A percentile compares a stretch with the other conserved stretches of the same genome.
These are phyloP conservation scores for Agrochola macilenta DNA, from an alignment of 2,888 invertebrate genomes.

Conservation along the genomic window DNA sequence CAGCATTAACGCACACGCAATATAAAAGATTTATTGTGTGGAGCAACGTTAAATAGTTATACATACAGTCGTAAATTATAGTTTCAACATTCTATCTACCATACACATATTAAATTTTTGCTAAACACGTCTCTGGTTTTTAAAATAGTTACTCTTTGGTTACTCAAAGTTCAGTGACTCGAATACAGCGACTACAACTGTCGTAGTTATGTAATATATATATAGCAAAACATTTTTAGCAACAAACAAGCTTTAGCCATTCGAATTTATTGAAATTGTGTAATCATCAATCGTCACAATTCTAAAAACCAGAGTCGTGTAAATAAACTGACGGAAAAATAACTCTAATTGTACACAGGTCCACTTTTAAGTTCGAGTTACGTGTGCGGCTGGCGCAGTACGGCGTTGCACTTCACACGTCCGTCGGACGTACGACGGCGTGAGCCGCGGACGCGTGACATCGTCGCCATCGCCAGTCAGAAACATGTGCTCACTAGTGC, in stretches of 20 bases:
- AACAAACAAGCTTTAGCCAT: neutral
- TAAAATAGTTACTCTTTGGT: neutral
- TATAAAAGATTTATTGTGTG: neutral
- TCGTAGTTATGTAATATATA: neutral
- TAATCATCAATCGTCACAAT: neutral
- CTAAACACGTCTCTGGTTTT: neutral
- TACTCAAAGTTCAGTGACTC: neutral
- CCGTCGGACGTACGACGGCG: constrained; percentile 96
- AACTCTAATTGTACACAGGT: constrained; percentile 74
- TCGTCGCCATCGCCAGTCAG: constrained; percentile 97
- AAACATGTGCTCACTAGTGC: constrained; percentile 96
- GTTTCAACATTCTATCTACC: constrained; percentile 6
- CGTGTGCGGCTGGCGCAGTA: constrained; percentile 89
- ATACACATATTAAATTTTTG: neutral
- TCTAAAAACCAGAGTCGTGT: constrained; percentile 6
- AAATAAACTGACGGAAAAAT: constrained; percentile 9
- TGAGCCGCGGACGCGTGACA: constrained; percentile 93
- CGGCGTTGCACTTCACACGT: constrained; percentile 87
- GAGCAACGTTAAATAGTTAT: neutral
- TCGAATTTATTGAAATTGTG: neutral
- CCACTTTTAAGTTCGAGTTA: constrained; percentile 84
- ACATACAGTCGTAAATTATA: constrained; percentile 7
- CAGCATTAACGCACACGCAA: neutral
- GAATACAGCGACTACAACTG: neutral
- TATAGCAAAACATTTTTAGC: too few relatives aligned